A percentile compares a stretch with the other conserved stretches of the same genome.
These are phyloP conservation scores for Pygoscelis adeliae DNA, from an alignment of 2,113 vertebrate species.

Conservation along the genomic window DNA sequence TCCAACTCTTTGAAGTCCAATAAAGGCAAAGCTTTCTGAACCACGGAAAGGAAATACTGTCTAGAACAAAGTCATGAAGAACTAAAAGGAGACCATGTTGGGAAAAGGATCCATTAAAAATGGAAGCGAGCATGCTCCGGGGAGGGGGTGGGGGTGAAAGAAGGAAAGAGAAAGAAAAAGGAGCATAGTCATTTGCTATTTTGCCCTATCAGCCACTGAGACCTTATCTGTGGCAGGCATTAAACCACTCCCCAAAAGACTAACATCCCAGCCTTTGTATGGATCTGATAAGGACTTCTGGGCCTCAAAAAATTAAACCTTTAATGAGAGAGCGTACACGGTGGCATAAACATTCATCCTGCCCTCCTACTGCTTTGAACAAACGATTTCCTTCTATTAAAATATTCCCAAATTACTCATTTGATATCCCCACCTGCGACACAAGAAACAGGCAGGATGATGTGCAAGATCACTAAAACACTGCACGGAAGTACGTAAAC, in stretches of 20 bases:
- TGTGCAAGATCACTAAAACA: neutral
- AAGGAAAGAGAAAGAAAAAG: neutral
- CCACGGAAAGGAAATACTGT: neutral
- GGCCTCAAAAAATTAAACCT: neutral
- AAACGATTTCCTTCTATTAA: neutral
- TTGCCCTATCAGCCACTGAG: neutral
- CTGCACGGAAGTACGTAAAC: neutral
- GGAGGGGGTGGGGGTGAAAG: neutral
- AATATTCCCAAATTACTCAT: neutral
- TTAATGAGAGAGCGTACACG: neutral
- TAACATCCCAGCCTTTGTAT: constrained; percentile 23
- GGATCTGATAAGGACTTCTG: constrained; percentile 20
- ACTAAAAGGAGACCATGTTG: neutral
- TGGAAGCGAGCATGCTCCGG: neutral
- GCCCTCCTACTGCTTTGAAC: neutral
- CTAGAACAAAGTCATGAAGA: neutral
- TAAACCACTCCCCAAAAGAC: constrained; percentile 24
- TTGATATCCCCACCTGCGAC: neutral
- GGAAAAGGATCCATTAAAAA: neutral
- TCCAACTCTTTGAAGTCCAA: neutral
- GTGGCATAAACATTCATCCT: neutral
- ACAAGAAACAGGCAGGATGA: neutral
- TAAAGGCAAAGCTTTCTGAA: neutral
- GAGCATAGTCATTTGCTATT: neutral
- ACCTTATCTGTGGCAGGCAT: neutral